Evolutionary conservation across 2,113 vertebrate species (phyloP).

Genomic region (Serinus canaria): DNA sequence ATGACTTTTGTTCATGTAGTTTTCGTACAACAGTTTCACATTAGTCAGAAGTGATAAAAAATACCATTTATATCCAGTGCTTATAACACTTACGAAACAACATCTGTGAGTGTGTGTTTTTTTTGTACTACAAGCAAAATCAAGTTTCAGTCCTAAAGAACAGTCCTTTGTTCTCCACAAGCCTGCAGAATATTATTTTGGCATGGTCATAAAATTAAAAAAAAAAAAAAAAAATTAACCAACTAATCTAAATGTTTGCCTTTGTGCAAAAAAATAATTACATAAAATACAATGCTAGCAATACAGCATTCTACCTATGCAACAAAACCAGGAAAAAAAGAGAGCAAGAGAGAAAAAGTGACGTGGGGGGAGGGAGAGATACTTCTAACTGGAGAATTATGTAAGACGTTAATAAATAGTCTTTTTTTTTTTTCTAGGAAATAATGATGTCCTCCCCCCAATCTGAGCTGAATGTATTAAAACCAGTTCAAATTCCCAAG

Average conservation of each 20-base stretch:
- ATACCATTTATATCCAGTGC: slow-evolving; percentile 99
- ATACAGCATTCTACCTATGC: slow-evolving; percentile 75
- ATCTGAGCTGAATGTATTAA: slow-evolving; percentile 68
- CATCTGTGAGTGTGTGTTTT: slow-evolving; percentile 85
- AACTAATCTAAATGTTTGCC: slow-evolving; percentile 84
- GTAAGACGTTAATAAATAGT: slow-evolving; percentile 84
- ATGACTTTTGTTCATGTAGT: slow-evolving; percentile 92
- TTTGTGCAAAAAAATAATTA: slow-evolving; percentile 83
- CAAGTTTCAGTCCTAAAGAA: slow-evolving; percentile 96
- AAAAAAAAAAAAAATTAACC: slow-evolving; percentile 85
- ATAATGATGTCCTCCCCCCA: slow-evolving; percentile 66
- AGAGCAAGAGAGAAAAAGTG: slow-evolving; percentile 28
- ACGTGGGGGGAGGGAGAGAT: slow-evolving; percentile 59
- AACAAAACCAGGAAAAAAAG: slow-evolving; percentile 66
- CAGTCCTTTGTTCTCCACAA: slow-evolving; percentile 90
- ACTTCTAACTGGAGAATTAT: slow-evolving; percentile 72
- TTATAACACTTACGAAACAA: slow-evolving; percentile 98
- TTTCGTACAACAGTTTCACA: slow-evolving; percentile 98
- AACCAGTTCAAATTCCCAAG: slow-evolving; percentile 72
- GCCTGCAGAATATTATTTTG: slow-evolving; percentile 89
- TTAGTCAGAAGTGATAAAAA: slow-evolving; percentile 99
- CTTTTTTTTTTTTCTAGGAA: slow-evolving; percentile 47
- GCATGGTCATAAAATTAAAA: slow-evolving; percentile 85
- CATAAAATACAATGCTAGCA: slow-evolving; percentile 76
- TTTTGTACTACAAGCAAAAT: slow-evolving; percentile 89